Evolutionary conservation across 2,113 vertebrate genomes (phyloP).

Genomic region (Podarcis raffonei): DNA sequence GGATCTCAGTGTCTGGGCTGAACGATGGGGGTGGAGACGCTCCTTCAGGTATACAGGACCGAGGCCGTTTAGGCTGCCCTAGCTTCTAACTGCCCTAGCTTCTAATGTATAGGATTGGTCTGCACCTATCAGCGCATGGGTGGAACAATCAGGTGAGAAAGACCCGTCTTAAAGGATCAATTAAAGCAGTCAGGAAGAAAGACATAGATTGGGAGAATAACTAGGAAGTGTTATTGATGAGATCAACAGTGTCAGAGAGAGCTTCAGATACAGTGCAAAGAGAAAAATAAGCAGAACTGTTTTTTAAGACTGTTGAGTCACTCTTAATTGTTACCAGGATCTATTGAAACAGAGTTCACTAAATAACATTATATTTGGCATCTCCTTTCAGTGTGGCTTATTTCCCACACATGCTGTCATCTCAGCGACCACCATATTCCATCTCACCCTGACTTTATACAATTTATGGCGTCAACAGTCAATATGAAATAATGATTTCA

Average conservation of each 20-base stretch:
- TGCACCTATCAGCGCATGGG: too few species aligned
- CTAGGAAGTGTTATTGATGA: background rate
- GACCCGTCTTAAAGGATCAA: too few species aligned
- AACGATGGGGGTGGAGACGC: too few species aligned
- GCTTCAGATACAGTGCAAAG: background rate
- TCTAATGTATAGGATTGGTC: too few species aligned
- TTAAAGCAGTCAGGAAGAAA: too few species aligned
- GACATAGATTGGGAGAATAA: too few species aligned
- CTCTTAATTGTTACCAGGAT: fast-evolving
- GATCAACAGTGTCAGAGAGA: background rate
- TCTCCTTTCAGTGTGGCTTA: fast-evolving
- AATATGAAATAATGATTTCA: conserved; percentile 19
- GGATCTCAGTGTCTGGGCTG: too few species aligned
- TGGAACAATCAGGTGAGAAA: too few species aligned
- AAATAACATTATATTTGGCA: background rate
- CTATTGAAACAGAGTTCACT: background rate
- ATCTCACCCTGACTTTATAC: background rate
- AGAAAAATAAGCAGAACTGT: background rate
- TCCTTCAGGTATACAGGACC: too few species aligned
- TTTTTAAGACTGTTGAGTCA: background rate
- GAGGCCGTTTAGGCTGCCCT: too few species aligned
- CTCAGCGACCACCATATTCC: background rate
- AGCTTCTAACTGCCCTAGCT: too few species aligned
- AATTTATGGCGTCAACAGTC: conserved; percentile 16
- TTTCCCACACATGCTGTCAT: conserved; percentile 14